These are phyloP conservation scores for Aphaenogaster floridana DNA, from an alignment of 1,140 invertebrate species.

Conservation along the genomic window DNA sequence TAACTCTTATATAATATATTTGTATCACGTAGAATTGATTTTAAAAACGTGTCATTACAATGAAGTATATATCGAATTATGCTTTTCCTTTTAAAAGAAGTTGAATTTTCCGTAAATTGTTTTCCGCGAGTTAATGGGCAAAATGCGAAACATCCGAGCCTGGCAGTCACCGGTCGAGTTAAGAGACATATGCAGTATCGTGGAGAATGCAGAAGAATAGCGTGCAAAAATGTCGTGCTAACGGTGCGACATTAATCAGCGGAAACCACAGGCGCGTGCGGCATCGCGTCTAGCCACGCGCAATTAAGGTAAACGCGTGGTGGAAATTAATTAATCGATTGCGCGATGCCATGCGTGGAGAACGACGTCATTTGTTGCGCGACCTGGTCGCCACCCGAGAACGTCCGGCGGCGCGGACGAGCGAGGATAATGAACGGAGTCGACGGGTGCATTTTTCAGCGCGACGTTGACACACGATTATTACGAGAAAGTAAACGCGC, in stretches of 20 bases:
- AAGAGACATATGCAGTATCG: slow-evolving; percentile 33
- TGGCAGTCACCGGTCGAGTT: neutral
- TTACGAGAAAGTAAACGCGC: slow-evolving; percentile 36
- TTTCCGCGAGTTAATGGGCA: slow-evolving; percentile 15
- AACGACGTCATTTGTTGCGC: slow-evolving; percentile 58
- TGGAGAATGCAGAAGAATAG: slow-evolving; percentile 33
- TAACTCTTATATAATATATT: neutral
- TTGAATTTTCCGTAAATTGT: slow-evolving; percentile 6
- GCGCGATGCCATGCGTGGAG: slow-evolving; percentile 50
- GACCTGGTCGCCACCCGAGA: neutral
- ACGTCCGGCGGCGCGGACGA: neutral
- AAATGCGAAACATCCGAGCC: slow-evolving; percentile 33
- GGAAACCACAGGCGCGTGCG: slow-evolving; percentile 54
- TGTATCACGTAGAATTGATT: neutral
- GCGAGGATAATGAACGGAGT: slow-evolving; percentile 15
- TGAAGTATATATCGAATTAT: neutral
- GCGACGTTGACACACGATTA: slow-evolving; percentile 39
- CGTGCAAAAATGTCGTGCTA: slow-evolving; percentile 41
- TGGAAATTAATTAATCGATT: slow-evolving; percentile 65
- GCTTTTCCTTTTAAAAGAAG: neutral
- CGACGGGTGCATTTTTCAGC: slow-evolving; percentile 14
- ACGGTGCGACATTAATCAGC: slow-evolving; percentile 56
- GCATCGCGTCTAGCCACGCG: slow-evolving; percentile 40
- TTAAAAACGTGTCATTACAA: neutral
- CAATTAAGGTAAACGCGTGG: slow-evolving; percentile 60